phyloP scores from a whole-genome alignment of 2,113 vertebrate species.

The Dipodomys merriami region DNA sequence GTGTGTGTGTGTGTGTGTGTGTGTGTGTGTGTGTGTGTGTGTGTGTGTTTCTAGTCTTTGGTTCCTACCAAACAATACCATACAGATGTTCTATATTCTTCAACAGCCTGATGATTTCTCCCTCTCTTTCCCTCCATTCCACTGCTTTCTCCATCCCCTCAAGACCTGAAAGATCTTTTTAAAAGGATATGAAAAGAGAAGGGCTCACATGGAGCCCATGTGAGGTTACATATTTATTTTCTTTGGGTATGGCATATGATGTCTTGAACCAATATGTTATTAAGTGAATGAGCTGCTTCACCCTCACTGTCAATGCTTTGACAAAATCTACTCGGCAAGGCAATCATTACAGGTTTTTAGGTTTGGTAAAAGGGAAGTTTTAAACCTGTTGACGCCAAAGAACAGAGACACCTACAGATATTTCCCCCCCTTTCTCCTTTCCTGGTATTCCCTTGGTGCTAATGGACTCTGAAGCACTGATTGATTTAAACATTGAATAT shows the following conservation, averaged over 20 bases:
- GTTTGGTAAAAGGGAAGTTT: conserved; percentile 68
- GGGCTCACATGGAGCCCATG: background rate
- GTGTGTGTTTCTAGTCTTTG: background rate
- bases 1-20: no score
- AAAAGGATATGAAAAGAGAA: background rate
- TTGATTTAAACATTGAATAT: background rate
- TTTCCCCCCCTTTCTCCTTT: background rate
- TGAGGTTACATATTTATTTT: conserved; percentile 61
- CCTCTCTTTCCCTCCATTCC: background rate
- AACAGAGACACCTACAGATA: conserved; percentile 60
- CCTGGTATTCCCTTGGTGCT: background rate
- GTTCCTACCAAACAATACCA: conserved; percentile 22
- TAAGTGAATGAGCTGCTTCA: conserved; percentile 67
- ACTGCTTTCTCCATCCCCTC: background rate
- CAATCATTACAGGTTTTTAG: background rate
- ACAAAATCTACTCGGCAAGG: conserved; percentile 66
- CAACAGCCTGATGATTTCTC: background rate
- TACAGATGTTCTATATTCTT: conserved; percentile 38
- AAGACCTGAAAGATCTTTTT: background rate
- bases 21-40: no score
- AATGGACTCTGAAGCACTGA: conserved; percentile 4
- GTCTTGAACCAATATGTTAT: conserved; percentile 70
- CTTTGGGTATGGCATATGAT: conserved; percentile 65
- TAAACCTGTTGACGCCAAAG: conserved; percentile 71
- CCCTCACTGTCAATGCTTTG: conserved; percentile 41